Evolutionary conservation across 2,797 vertebrate species (phyloP).

Genomic region (Odontamblyopus lacepedii): DNA sequence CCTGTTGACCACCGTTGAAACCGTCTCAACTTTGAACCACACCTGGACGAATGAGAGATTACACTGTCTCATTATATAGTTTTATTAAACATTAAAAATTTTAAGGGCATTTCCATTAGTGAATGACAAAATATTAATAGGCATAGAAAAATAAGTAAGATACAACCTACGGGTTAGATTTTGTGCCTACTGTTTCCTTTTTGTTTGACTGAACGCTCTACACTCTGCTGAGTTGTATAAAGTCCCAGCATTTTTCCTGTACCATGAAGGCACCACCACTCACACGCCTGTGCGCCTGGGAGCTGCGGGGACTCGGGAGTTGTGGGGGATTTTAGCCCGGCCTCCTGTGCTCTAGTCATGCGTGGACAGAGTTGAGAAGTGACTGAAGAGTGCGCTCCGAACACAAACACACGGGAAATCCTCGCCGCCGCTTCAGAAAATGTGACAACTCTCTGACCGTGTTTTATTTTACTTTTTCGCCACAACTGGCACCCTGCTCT

Average conservation of each 20-base stretch:
- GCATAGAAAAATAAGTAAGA: no score
- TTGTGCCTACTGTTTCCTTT: background rate
- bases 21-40: no score
- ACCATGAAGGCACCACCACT: slow-evolving; percentile 42
- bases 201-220: background rate
- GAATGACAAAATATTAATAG: no score
- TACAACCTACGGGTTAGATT: background rate
- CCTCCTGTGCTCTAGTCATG: slow-evolving; percentile 26
- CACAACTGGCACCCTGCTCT: slow-evolving; percentile 2
- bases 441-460: slow-evolving; percentile 35
- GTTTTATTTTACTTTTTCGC: background rate
- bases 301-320: slow-evolving; percentile 10
- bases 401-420: slow-evolving; percentile 21
- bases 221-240: background rate
- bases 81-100: no score
- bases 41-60: no score
- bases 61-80: no score
- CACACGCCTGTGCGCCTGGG: slow-evolving; percentile 12
- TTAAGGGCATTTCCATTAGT: no score
- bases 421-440: slow-evolving; percentile 31
- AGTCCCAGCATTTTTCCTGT: background rate
- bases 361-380: slow-evolving; percentile 31
- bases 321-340: slow-evolving; percentile 39
- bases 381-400: slow-evolving; percentile 13
- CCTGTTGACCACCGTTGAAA: no score